These are phyloP conservation scores for Pelagia noctiluca DNA, from an alignment of 30 jellyfish, hydroid and myxozoan genomes.

Conservation along the genomic window DNA sequence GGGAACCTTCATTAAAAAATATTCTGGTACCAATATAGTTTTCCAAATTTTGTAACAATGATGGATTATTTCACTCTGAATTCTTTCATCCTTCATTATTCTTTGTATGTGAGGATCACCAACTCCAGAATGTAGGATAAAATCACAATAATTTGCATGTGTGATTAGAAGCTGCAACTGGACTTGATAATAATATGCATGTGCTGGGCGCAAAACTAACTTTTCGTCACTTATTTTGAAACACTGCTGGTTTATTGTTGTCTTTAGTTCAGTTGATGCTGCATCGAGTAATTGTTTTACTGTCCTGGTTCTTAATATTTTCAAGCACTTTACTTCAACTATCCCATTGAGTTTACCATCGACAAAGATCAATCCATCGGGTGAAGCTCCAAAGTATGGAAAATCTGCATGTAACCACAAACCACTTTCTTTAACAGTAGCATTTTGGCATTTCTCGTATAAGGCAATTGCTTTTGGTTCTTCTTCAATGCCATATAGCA, in stretches of 20 bases:
- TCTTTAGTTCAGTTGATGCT: background rate
- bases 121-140: slow-evolving; percentile 34
- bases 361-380: slow-evolving; percentile 41
- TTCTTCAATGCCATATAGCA: slow-evolving; percentile 4
- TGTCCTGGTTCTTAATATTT: slow-evolving; percentile 9
- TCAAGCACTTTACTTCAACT: slow-evolving; percentile 27
- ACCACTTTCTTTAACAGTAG: slow-evolving; percentile 5
- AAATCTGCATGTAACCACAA: slow-evolving; percentile 27
- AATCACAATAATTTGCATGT: slow-evolving; percentile 21
- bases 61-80: background rate
- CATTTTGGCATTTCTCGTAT: background rate
- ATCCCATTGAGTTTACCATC: slow-evolving; percentile 20
- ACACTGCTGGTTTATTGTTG: slow-evolving; percentile 21
- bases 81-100: background rate
- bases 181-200: slow-evolving; percentile 21
- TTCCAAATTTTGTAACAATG: background rate
- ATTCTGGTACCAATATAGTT: no score
- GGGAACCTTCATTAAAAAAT: slow-evolving; percentile 4
- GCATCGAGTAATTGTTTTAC: slow-evolving; percentile 3
- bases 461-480: slow-evolving; percentile 10
- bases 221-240: background rate
- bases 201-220: slow-evolving; percentile 2
- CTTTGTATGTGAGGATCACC: slow-evolving; percentile 26
- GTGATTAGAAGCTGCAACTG: slow-evolving; percentile 48
- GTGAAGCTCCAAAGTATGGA: slow-evolving; percentile 26